Evolutionary conservation across 2,888 invertebrate genomes (phyloP).

Genomic region (Acanthopleura granulata): DNA sequence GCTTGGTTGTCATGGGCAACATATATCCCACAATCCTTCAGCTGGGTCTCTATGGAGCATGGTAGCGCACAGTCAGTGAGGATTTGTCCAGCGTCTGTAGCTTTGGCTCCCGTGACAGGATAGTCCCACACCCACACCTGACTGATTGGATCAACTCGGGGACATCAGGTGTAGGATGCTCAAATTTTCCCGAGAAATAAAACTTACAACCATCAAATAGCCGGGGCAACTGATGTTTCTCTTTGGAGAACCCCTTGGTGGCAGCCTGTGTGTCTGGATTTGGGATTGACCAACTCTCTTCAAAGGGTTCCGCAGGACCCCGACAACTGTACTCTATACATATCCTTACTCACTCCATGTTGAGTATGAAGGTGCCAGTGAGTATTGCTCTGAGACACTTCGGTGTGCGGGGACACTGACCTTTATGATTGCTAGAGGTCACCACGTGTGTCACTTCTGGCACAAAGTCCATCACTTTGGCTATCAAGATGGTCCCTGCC

Average conservation of each 20-base stretch:
- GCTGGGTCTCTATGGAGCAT: slow-evolving; percentile 72
- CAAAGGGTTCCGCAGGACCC: slow-evolving; percentile 74
- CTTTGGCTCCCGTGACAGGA: slow-evolving; percentile 77
- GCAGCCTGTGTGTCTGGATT: slow-evolving; percentile 72
- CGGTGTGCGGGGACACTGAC: slow-evolving; percentile 70
- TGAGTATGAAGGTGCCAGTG: slow-evolving; percentile 75
- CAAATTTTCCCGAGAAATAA: slow-evolving; percentile 70
- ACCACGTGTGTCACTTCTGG: slow-evolving; percentile 76
- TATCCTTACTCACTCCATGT: slow-evolving; percentile 67
- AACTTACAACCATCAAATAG: slow-evolving; percentile 79
- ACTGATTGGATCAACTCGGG: slow-evolving; percentile 71
- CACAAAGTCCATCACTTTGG: slow-evolving; percentile 49
- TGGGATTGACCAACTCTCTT: slow-evolving; percentile 73
- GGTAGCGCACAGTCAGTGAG: slow-evolving; percentile 75
- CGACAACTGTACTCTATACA: slow-evolving; percentile 70
- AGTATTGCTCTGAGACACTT: slow-evolving; percentile 76
- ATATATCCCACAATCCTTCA: slow-evolving; percentile 76
- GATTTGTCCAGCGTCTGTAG: slow-evolving; percentile 75
- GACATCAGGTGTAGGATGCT: slow-evolving; percentile 56
- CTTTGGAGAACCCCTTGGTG: slow-evolving; percentile 70
- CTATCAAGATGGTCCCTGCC: slow-evolving; percentile 50
- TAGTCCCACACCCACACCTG: slow-evolving; percentile 74
- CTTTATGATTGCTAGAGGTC: slow-evolving; percentile 73
- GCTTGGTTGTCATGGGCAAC: slow-evolving; percentile 78
- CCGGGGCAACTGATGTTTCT: slow-evolving; percentile 72